These are phyloP conservation scores for Cossypha caffra DNA, from an alignment of 2,797 vertebrate species.

Conservation along the genomic window DNA sequence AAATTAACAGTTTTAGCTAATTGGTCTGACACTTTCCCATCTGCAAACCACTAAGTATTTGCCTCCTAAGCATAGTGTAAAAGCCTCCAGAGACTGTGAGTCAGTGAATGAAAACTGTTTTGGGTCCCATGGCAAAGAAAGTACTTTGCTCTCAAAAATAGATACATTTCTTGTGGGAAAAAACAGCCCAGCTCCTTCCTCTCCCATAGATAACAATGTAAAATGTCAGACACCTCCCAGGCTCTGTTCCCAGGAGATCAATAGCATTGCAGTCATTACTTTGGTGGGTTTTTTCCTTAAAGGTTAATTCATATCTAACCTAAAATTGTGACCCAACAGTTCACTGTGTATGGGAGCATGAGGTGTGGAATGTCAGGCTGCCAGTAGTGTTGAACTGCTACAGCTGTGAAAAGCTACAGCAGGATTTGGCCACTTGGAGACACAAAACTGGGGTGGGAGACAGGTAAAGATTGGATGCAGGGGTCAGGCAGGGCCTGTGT, in stretches of 20 bases:
- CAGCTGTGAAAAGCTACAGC: not conserved
- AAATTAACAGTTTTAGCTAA: not conserved
- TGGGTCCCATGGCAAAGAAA: constrained; percentile 57
- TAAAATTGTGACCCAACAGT: not conserved
- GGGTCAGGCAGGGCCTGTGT: not conserved
- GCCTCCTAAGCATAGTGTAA: constrained; percentile 19
- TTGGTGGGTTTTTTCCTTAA: not conserved
- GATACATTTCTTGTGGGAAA: constrained; percentile 60
- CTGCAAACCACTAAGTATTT: not conserved
- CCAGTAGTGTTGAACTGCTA: not conserved
- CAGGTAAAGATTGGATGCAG: not conserved
- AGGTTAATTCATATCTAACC: not conserved
- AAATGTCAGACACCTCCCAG: constrained; percentile 56
- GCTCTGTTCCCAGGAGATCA: not conserved
- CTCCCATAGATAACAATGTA: constrained; percentile 49
- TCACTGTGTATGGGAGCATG: not conserved
- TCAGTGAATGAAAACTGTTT: constrained; percentile 54
- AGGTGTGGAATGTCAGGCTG: not conserved
- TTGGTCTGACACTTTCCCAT: not conserved
- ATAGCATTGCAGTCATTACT: not conserved
- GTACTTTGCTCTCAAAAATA: constrained; percentile 65
- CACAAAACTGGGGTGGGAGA: not conserved
- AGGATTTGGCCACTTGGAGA: not conserved
- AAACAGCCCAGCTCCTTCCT: constrained; percentile 33
- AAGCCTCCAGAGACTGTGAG: constrained; percentile 35